phyloP scores from a whole-genome alignment of 2,113 vertebrate species.

The Albula goreensis region DNA sequence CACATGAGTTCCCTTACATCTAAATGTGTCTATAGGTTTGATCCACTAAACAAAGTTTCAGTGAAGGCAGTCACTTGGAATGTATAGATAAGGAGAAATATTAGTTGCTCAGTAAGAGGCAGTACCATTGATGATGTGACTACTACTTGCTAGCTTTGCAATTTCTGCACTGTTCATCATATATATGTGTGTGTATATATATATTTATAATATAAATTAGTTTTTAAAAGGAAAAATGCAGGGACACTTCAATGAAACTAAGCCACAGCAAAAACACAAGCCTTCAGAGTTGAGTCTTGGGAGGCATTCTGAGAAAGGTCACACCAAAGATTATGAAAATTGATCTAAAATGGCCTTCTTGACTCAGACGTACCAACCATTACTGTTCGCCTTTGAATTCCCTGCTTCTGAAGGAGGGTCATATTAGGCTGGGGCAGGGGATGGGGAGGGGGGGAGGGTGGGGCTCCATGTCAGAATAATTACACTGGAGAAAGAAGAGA shows the following conservation, averaged over 20 bases:
- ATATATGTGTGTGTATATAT: neutral
- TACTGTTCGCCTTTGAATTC: neutral
- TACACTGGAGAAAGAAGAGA: neutral
- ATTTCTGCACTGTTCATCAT: constrained; percentile 40
- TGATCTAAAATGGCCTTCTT: neutral
- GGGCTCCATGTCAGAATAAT: neutral
- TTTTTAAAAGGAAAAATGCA: constrained; percentile 10
- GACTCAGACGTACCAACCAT: neutral
- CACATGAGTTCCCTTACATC: constrained; percentile 28
- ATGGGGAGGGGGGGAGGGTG: neutral
- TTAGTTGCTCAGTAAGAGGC: constrained; percentile 56
- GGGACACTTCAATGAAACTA: neutral
- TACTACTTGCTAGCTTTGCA: constrained; percentile 29
- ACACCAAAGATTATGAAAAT: neutral
- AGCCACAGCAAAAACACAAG: neutral
- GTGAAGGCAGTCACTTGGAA: constrained; percentile 73
- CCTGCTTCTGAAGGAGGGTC: neutral
- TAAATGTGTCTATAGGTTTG: constrained; percentile 37
- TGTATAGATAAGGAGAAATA: constrained; percentile 63
- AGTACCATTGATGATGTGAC: constrained; percentile 54
- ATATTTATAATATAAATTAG: constrained; percentile 49
- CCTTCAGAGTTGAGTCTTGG: constrained; percentile 1
- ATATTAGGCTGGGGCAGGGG: neutral
- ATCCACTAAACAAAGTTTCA: constrained; percentile 41
- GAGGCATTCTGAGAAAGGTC: neutral